Conservation (phyloP, 2,888 invertebrate genomes). For the Xestia xanthographa region DNA sequence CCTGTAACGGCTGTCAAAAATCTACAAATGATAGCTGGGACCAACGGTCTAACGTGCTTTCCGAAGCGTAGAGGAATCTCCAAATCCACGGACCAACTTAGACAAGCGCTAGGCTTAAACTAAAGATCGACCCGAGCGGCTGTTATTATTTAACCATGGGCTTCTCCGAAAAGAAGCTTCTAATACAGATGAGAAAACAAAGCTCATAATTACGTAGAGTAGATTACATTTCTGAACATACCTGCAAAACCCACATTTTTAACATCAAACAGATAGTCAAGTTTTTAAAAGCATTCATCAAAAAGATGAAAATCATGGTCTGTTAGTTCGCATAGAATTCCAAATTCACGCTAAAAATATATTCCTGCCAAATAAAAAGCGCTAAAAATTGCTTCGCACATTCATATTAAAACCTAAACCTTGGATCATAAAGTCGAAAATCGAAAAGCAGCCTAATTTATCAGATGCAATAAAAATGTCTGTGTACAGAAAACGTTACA, state of each 20-base stretch:
- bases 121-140: too few species aligned
- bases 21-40: too few species aligned
- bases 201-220: slow-evolving; percentile 17
- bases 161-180: not conserved
- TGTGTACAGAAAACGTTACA: slow-evolving; percentile 71
- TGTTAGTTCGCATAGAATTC: slow-evolving; percentile 71
- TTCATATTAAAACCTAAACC: slow-evolving; percentile 60
- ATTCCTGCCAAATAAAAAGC: slow-evolving; percentile 56
- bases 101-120: too few species aligned
- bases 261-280: slow-evolving; percentile 38
- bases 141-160: too few species aligned
- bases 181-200: not conserved
- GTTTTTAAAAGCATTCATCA: slow-evolving; percentile 72
- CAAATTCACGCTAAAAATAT: slow-evolving; percentile 69
- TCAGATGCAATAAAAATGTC: slow-evolving; percentile 68
- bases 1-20: too few species aligned
- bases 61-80: too few species aligned
- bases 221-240: slow-evolving; percentile 4
- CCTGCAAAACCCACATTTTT: slow-evolving; percentile 50
- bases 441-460: slow-evolving; percentile 58
- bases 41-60: too few species aligned
- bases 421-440: slow-evolving; percentile 64
- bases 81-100: too few species aligned
- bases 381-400: slow-evolving; percentile 54
- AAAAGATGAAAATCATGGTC: slow-evolving; percentile 74